A percentile compares a stretch with the other conserved stretches of the same genome.
Evolutionary conservation across 2,888 invertebrate genomes (phyloP).

Genomic region (Augiades crinisus): DNA sequence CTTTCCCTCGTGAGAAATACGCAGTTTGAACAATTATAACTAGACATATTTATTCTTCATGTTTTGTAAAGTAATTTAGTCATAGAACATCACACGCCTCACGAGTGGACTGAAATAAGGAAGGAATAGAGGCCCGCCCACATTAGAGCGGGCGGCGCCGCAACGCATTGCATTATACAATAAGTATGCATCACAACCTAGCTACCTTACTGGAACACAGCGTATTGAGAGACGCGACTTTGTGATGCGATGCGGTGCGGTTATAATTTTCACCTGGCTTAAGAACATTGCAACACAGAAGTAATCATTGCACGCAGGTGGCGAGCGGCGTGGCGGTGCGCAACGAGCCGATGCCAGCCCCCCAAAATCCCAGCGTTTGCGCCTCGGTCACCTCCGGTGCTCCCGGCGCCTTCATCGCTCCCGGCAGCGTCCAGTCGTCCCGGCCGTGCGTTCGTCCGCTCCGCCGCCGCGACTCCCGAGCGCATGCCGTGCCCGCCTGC

Average conservation of each 20-base stretch:
- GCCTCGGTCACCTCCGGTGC: slow-evolving; percentile 37
- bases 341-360: slow-evolving; percentile 45
- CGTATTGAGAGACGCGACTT: too few relatives aligned
- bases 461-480: slow-evolving; percentile 31
- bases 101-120: background rate
- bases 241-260: too few relatives aligned
- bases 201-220: too few relatives aligned
- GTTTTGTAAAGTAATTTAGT: background rate
- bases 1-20: slow-evolving; percentile 7
- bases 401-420: slow-evolving; percentile 38
- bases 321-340: slow-evolving; percentile 78
- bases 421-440: slow-evolving; percentile 30
- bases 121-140: too few relatives aligned
- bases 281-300: background rate
- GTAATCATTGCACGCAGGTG: slow-evolving; percentile 51
- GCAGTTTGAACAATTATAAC: background rate
- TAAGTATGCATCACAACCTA: too few relatives aligned
- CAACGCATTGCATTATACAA: too few relatives aligned
- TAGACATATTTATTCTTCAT: too few relatives aligned
- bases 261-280: too few relatives aligned
- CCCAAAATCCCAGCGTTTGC: slow-evolving; percentile 35
- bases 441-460: slow-evolving; percentile 27
- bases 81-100: background rate
- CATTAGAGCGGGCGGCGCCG: too few relatives aligned
- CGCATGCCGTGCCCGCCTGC: slow-evolving; percentile 40